Base-by-base conservation (phyloP, 2,888 invertebrate genomes). In the Notodromas monacha region DNA sequence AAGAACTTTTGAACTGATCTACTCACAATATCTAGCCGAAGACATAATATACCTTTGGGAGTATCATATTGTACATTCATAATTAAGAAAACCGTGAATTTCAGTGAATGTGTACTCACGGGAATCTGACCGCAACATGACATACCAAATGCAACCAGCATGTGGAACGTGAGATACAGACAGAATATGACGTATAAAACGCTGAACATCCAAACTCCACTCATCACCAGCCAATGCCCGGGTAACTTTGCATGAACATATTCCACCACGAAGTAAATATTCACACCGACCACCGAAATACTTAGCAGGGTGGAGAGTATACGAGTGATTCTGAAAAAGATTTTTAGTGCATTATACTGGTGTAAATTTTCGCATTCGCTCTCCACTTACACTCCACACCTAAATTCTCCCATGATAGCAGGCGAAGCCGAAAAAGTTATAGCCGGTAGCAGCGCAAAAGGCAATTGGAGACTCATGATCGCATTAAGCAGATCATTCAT, bases 401-500 rank as follows among this genome's bases (percentile, higher is more conserved):
- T 61, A 47, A 77, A 79, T 40, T 69, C 65, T 16, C 69, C 69
- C 77, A 79, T 79, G 28, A 79, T 65, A 28, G 59, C 52, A 3
- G 50, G 47, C 38, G 66, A 66, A 33, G 70, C 68, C 2, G 77
- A 76, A 43, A 79, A 76, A 1, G 76, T 73, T 33, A 79, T 63
- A 2, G 70, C 66, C 4, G 79, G 77, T 35, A 79, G 56, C 3
- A 69, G 62, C 2, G 79, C 79, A 45, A 79, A 79, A 1, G 79
- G 79, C 36, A 79, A 50, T 46, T 76, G 76, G 14, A 77, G 51
- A 38, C 69, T 65, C 73, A 76, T 74, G 8, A 77, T 58, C 1
- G 73, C 73, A 48, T 79, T 79, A 26, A 79, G 50, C 16, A 68
- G 51, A 44, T 77, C 76, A 47, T 79, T 79, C 69, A 79, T 67